Conservation (phyloP, 2,888 invertebrate genomes). For the Ophion ventricosus region DNA sequence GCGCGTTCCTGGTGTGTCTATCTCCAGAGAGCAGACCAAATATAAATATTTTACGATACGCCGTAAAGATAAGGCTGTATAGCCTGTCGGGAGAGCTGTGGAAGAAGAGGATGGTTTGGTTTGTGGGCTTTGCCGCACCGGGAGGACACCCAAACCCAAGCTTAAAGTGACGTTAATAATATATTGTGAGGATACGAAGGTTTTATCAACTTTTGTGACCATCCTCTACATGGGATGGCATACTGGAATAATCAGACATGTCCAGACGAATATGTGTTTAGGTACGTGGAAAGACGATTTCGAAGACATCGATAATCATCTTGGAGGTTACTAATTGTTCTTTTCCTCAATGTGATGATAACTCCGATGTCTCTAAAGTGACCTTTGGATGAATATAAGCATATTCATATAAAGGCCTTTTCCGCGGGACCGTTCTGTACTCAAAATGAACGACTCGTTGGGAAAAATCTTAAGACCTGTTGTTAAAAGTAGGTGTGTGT, state of each 20-base stretch:
- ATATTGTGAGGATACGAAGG: constrained; percentile 64
- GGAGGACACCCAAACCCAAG: constrained; percentile 30
- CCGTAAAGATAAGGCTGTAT: constrained; percentile 71
- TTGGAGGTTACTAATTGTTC: not conserved
- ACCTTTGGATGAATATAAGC: no score
- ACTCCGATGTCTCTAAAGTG: no score
- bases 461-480: no score
- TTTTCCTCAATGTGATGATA: no score
- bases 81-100: constrained; percentile 15
- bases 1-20: constrained; percentile 61
- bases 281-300: not conserved
- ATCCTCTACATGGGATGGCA: constrained; percentile 7
- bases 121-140: constrained; percentile 27
- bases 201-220: constrained; percentile 67
- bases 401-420: no score
- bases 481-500: no score
- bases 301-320: not conserved
- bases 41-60: constrained; percentile 76
- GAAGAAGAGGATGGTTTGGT: constrained; percentile 22
- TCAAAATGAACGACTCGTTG: no score
- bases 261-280: not conserved
- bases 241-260: not conserved
- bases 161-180: constrained; percentile 70
- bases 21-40: constrained; percentile 71
- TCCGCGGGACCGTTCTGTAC: no score